Conservation (phyloP, 2,888 invertebrate species). For the Phoronis australis region DNA sequence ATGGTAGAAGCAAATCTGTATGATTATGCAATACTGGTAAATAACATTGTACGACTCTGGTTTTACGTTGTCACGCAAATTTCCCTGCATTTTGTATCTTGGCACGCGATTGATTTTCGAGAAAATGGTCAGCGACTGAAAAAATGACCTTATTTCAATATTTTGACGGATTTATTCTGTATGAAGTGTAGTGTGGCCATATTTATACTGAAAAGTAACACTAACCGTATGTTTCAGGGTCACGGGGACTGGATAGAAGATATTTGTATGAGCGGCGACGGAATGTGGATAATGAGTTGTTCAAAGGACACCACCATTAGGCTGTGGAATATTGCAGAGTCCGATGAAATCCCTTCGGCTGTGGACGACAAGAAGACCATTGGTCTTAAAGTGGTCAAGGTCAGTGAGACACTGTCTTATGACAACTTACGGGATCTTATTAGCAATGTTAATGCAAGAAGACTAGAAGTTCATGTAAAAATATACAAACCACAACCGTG, state of each 20-base stretch:
- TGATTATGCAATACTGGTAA: not conserved
- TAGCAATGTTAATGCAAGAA: not conserved
- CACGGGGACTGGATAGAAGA: slow-evolving; percentile 50
- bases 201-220: not conserved
- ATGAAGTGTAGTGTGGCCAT: not conserved
- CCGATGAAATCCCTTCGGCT: slow-evolving; percentile 45
- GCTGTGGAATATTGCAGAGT: slow-evolving; percentile 48
- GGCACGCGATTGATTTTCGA: too few species aligned
- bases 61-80: too few species aligned
- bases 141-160: not conserved
- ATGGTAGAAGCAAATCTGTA: not conserved
- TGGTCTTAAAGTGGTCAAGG: slow-evolving; percentile 42
- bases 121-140: too few species aligned
- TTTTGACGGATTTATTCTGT: not conserved
- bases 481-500: too few species aligned
- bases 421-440: not conserved
- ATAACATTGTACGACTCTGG: not conserved
- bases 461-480: too few species aligned
- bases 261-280: slow-evolving; percentile 42
- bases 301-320: slow-evolving; percentile 46
- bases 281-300: slow-evolving; percentile 45
- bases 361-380: slow-evolving; percentile 39
- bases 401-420: slow-evolving; percentile 9
- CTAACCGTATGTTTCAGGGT: slow-evolving; percentile 27
- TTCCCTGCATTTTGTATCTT: too few species aligned